Base-by-base conservation (phyloP, 2,888 invertebrate species). In the Physocephala rufipes region DNA sequence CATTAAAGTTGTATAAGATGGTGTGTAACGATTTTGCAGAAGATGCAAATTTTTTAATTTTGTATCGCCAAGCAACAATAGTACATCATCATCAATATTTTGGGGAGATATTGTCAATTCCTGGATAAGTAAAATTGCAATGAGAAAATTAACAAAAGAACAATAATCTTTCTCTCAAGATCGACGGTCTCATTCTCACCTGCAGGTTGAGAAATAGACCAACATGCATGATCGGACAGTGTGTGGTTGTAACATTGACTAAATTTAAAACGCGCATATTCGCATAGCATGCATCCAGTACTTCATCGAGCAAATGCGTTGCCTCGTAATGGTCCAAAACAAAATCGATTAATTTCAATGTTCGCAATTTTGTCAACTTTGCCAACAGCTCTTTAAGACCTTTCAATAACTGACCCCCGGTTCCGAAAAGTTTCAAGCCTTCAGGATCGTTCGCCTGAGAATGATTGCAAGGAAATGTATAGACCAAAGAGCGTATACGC, bases 391-490 rank as follows among this genome's bases (percentile, higher is more conserved):
- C 87, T 82, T 91, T 92, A 1, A 92, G 82, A 1, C 90, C 89
- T 73, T 88, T 90, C 15, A 92, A 80, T 13, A 92, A 82, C 83
- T 91, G 90, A 68, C 92, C 92, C 5, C 93, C 93, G 0, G 95
- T 95, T 43, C 95, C 95, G 81, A 92, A 93, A 0, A 94, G 87
- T 75, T 90, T 87, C 55, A 90, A 86, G 73, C 89, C 86, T 79
- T 90, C 90, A 0, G 89, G 88, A 81, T 91, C 90, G 53, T 89
- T 89, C 59, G 88, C 86, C 58, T 87, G 88, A 0, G 90, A 89
- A 90, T 92, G 91, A 76, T 91, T 91, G 82, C 93, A 94, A 1
- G 92, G 91, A 83, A 94, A 94, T 1, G 91, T 90, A 78, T 93
- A 94, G 74, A 90, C 89, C 21, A 92, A 84, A 12, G 89, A 87